A percentile compares a stretch with the other conserved stretches of the same genome.
Conservation (phyloP, 2,113 vertebrate species). For the Calyptommatus sinebrachiatus region DNA sequence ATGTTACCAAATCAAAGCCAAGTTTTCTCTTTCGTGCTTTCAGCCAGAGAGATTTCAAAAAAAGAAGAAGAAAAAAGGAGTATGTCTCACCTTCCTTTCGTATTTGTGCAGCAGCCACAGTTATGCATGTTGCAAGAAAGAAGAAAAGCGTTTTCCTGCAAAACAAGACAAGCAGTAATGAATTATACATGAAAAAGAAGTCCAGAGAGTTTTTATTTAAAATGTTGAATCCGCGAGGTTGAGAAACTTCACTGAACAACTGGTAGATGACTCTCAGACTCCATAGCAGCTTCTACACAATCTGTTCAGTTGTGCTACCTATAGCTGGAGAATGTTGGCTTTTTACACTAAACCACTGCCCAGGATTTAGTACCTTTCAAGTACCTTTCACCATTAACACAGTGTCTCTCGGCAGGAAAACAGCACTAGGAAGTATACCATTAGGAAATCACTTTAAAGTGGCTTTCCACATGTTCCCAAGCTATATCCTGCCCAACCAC, state of each 20-base stretch:
- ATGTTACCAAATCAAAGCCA: constrained; percentile 22
- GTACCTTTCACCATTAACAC: too few species aligned
- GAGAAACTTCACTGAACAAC: not conserved
- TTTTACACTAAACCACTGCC: too few species aligned
- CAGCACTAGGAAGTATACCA: too few species aligned
- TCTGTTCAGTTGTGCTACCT: too few species aligned
- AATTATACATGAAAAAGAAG: not conserved
- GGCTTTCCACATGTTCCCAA: too few species aligned
- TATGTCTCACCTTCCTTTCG: constrained; percentile 75
- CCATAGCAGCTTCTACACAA: not conserved
- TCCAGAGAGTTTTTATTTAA: not conserved
- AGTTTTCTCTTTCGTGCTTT: not conserved
- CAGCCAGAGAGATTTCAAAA: constrained; percentile 9
- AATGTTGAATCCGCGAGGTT: not conserved
- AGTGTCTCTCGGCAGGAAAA: too few species aligned
- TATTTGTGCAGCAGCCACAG: constrained; percentile 76
- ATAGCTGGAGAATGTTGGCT: too few species aligned
- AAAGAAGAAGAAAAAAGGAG: not conserved
- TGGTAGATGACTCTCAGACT: not conserved
- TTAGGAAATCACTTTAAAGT: too few species aligned
- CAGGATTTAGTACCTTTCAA: too few species aligned
- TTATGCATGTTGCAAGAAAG: constrained; percentile 86
- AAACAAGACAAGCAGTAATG: constrained; percentile 7
- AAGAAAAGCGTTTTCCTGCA: constrained; percentile 86
- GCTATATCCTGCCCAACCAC: too few species aligned